These are phyloP conservation scores for Macaca mulatta DNA, from an alignment of 2,113 vertebrate species.

Conservation along the genomic window DNA sequence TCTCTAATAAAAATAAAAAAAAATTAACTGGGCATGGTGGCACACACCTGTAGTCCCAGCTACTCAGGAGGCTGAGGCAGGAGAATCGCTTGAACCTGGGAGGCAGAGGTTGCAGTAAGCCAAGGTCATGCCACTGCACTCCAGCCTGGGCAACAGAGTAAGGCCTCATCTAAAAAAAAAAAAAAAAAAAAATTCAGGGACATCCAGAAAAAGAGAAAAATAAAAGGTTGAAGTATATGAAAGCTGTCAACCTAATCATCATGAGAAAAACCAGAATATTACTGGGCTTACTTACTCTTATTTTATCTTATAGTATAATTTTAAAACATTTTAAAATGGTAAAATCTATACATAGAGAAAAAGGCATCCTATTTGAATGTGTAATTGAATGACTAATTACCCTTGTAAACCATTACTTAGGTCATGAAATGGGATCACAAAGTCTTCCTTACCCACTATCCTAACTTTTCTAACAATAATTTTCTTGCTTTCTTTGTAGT, in stretches of 20 bases:
- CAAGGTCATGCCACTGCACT: too few relatives aligned
- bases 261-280: neutral
- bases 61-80: too few relatives aligned
- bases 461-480: neutral
- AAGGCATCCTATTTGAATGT: neutral
- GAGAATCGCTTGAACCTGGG: too few relatives aligned
- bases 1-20: too few relatives aligned
- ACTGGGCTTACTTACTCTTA: neutral
- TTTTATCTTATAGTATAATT: neutral
- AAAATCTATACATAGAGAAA: neutral
- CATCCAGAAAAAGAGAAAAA: neutral
- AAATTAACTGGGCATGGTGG: too few relatives aligned
- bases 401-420: neutral
- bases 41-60: too few relatives aligned
- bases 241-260: neutral
- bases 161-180: too few relatives aligned
- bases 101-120: too few relatives aligned
- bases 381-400: neutral
- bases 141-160: too few relatives aligned
- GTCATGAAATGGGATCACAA: neutral
- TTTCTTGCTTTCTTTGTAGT: neutral
- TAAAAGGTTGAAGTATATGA: neutral
- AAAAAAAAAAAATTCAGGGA: neutral
- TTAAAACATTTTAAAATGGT: neutral
- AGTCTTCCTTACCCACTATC: neutral